Evolutionary conservation across 2,797 vertebrate genomes (phyloP).

Genomic region (Taeniopygia guttata): DNA sequence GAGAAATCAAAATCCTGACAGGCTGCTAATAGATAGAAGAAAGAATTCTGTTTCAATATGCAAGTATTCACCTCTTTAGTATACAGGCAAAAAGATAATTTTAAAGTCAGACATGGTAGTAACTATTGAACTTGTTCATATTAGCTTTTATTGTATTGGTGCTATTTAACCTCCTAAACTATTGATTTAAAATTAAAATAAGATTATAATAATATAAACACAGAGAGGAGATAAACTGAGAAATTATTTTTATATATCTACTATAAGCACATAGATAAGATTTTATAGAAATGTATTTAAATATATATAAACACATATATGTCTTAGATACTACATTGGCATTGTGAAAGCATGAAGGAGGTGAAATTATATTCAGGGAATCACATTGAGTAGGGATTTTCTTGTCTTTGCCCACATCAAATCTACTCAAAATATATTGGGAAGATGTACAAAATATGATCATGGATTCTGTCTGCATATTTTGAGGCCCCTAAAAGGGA

Average conservation of each 20-base stretch:
- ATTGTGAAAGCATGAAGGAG: not conserved
- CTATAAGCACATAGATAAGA: not conserved
- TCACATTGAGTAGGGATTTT: not conserved
- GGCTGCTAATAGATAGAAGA: slow-evolving; percentile 42
- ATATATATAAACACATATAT: not conserved
- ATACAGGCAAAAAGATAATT: slow-evolving; percentile 47
- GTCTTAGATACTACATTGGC: not conserved
- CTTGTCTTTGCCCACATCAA: not conserved
- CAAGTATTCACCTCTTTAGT: slow-evolving; percentile 58
- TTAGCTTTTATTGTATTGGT: slow-evolving; percentile 56
- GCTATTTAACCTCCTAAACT: slow-evolving; percentile 51
- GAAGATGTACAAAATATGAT: not conserved
- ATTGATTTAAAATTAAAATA: slow-evolving; percentile 48
- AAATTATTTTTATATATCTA: not conserved
- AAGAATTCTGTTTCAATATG: slow-evolving; percentile 51
- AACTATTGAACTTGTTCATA: slow-evolving; percentile 41
- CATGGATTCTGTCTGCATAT: not conserved
- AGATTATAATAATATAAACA: slow-evolving; percentile 20
- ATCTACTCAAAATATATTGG: not conserved
- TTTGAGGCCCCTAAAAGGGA: not conserved
- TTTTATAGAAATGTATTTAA: not conserved
- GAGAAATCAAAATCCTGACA: slow-evolving; percentile 31
- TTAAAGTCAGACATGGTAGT: slow-evolving; percentile 16
- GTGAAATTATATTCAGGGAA: not conserved
- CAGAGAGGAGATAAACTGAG: slow-evolving; percentile 31